These are phyloP conservation scores for Ecliptopera silaceata DNA, from an alignment of 2,888 invertebrate species.

Conservation along the genomic window DNA sequence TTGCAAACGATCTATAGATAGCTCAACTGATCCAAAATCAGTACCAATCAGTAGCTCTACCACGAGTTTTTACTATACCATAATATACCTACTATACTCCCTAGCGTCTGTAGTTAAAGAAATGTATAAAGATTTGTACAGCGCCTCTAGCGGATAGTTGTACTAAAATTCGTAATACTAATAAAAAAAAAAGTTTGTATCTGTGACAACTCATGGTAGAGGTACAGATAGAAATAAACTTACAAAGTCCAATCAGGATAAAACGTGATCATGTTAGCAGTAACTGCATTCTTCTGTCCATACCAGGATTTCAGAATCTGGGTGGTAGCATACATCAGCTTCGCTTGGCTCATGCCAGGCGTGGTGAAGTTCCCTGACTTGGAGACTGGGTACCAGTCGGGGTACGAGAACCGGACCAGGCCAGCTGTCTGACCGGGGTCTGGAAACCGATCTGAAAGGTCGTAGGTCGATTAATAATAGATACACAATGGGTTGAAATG, in stretches of 20 bases:
- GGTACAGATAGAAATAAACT: conserved; percentile 30
- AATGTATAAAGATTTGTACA: too few relatives aligned
- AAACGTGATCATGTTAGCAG: conserved; percentile 40
- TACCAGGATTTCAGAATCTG: conserved; percentile 53
- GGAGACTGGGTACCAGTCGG: conserved; percentile 49
- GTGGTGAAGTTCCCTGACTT: conserved; percentile 20
- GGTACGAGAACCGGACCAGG: conserved; percentile 47
- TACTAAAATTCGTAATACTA: too few relatives aligned
- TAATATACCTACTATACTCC: too few relatives aligned
- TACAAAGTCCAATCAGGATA: conserved; percentile 51
- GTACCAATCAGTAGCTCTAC: too few relatives aligned
- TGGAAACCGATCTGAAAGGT: conserved; percentile 54
- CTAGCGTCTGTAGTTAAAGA: too few relatives aligned
- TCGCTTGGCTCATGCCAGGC: conserved; percentile 40
- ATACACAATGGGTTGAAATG: too few relatives aligned
- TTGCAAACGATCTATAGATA: too few relatives aligned
- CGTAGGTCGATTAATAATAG: too few relatives aligned
- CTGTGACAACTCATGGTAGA: not conserved
- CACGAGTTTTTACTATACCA: too few relatives aligned
- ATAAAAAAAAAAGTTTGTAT: too few relatives aligned
- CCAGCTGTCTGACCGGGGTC: conserved; percentile 55
- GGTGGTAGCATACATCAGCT: conserved; percentile 47
- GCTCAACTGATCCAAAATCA: too few relatives aligned
- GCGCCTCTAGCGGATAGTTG: too few relatives aligned
- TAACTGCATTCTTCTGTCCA: conserved; percentile 43